Percentiles rank a stretch among this genome's conserved stretches.
phyloP scores from a whole-genome alignment of 2,888 invertebrate genomes.

The Drosophila merina region DNA sequence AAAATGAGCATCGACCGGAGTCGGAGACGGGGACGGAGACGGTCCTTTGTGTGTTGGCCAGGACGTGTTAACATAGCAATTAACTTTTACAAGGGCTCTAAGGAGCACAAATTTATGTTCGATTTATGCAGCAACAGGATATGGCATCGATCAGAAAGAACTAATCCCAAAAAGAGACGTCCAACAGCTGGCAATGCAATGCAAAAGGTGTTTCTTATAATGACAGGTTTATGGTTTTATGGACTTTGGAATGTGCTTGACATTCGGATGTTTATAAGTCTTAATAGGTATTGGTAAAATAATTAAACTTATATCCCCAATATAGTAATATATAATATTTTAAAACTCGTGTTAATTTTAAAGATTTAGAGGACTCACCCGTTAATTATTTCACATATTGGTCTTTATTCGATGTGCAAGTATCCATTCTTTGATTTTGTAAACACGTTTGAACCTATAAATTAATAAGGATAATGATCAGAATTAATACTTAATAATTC shows the following conservation, averaged over 20 bases:
- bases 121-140: conserved; percentile 70
- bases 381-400: too few relatives aligned
- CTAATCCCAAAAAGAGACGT: conserved; percentile 15
- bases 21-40: background rate
- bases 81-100: conserved; percentile 65
- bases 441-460: too few relatives aligned
- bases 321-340: too few relatives aligned
- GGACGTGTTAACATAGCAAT: conserved; percentile 75
- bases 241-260: conserved; percentile 18
- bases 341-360: too few relatives aligned
- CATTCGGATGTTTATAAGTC: background rate
- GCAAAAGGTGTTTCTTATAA: background rate
- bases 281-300: background rate
- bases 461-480: too few relatives aligned
- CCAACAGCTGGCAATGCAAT: conserved; percentile 32
- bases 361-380: too few relatives aligned
- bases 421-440: too few relatives aligned
- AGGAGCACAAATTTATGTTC: conserved; percentile 52
- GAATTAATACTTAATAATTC: too few relatives aligned
- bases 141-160: conserved; percentile 15
- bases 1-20: conserved; percentile 63
- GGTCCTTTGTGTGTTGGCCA: conserved; percentile 37
- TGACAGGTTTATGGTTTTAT: conserved; percentile 25
- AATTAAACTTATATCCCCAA: too few relatives aligned
- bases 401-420: too few relatives aligned